These are phyloP conservation scores for Folsomia manolachei DNA, from an alignment of 2,888 invertebrate genomes.

Conservation along the genomic window DNA sequence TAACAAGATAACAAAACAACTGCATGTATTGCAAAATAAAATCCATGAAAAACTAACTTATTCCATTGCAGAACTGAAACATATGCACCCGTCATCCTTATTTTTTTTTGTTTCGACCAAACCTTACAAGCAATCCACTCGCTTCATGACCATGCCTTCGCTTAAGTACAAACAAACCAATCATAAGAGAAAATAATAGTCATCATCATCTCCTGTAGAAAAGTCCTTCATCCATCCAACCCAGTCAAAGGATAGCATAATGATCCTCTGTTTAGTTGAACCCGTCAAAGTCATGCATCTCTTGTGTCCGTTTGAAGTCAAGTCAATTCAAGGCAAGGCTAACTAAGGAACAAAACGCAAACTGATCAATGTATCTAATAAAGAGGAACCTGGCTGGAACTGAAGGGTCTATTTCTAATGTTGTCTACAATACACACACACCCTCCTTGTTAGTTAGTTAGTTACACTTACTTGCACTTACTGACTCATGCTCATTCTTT, in stretches of 20 bases:
- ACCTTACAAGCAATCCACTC: too few species aligned
- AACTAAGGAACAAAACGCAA: background rate
- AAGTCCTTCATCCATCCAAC: background rate
- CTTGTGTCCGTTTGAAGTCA: too few species aligned
- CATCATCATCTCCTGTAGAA: background rate
- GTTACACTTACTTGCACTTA: background rate
- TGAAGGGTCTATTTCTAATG: background rate
- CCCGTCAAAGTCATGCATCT: background rate
- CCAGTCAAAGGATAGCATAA: too few species aligned
- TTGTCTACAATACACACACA: background rate
- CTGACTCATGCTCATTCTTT: background rate
- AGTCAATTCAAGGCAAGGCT: background rate
- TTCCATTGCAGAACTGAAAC: background rate
- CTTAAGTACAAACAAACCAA: slow-evolving; percentile 7
- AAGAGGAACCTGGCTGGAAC: background rate
- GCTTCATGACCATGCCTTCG: background rate
- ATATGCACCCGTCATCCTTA: background rate
- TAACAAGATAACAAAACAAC: background rate
- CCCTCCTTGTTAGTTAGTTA: background rate
- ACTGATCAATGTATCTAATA: background rate
- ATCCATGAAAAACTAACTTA: background rate
- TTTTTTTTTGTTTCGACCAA: background rate
- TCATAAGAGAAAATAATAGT: slow-evolving; percentile 10
- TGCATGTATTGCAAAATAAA: background rate
- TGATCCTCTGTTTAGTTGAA: background rate